These are phyloP conservation scores for Coleophora deauratella DNA, from an alignment of 2,888 invertebrate genomes.

Conservation along the genomic window DNA sequence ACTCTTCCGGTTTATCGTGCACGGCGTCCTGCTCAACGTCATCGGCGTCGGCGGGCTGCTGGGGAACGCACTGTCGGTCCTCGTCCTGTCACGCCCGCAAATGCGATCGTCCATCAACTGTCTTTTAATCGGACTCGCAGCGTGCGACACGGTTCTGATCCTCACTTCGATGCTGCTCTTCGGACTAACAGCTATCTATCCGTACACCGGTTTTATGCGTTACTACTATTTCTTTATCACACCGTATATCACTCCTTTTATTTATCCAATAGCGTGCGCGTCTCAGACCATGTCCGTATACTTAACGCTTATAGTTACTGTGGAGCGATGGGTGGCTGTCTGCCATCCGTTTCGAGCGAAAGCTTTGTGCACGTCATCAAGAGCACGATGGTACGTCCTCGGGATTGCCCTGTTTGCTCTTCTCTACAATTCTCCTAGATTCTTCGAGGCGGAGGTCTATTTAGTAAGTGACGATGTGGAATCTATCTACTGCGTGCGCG, in stretches of 20 bases:
- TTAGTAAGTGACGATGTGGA: constrained; percentile 65
- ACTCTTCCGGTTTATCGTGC: constrained; percentile 85
- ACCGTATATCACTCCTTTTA: constrained; percentile 85
- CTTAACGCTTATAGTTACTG: constrained; percentile 89
- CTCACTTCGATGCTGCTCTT: constrained; percentile 89
- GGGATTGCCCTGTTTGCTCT: constrained; percentile 86
- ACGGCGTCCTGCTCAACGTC: constrained; percentile 86
- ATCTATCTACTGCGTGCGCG: constrained; percentile 80
- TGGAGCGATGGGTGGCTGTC: constrained; percentile 96
- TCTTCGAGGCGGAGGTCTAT: constrained; percentile 79
- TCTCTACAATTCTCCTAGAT: constrained; percentile 88
- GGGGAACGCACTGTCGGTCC: constrained; percentile 92
- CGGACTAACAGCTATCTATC: constrained; percentile 89
- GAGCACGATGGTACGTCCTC: constrained; percentile 89
- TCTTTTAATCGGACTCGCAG: constrained; percentile 92
- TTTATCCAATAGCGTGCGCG: constrained; percentile 88
- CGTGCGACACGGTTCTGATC: constrained; percentile 94
- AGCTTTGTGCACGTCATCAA: constrained; percentile 90
- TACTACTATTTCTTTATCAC: constrained; percentile 86
- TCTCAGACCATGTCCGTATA: constrained; percentile 96
- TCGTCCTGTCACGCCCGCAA: constrained; percentile 92
- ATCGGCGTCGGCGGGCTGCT: constrained; percentile 89
- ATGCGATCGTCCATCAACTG: constrained; percentile 98
- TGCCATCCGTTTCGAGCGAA: constrained; percentile 92
- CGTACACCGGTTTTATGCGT: constrained; percentile 84